A percentile compares a stretch with the other conserved stretches of the same genome.
phyloP scores from a whole-genome alignment of 1,140 invertebrate species.

The Penaeus vannamei region DNA sequence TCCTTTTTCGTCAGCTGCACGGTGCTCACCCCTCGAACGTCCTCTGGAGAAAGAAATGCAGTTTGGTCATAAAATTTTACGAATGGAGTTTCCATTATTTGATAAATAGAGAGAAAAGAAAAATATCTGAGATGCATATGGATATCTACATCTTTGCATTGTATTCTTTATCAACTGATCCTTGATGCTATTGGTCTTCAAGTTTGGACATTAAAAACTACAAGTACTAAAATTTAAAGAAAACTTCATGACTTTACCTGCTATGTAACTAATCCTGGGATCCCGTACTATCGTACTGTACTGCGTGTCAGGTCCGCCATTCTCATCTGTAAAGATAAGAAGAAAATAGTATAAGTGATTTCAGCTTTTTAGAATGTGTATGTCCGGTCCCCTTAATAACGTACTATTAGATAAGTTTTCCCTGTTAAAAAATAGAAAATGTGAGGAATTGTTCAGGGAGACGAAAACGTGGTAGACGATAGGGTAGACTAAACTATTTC shows the following conservation, averaged over 20 bases:
- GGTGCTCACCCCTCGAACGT: conserved; percentile 52
- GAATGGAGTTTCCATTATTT: too few species aligned
- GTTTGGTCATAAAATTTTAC: background rate
- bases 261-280: conserved; percentile 7
- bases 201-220: too few species aligned
- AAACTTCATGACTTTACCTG: background rate
- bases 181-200: background rate
- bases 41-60: conserved; percentile 19
- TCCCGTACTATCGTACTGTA: background rate
- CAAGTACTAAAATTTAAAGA: background rate
- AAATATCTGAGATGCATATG: background rate
- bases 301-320: conserved; percentile 19
- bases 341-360: background rate
- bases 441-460: too few species aligned
- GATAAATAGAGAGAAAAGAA: background rate
- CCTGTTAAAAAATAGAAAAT: background rate
- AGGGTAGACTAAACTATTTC: too few species aligned
- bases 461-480: too few species aligned
- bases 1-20: conserved; percentile 54
- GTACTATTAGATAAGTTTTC: background rate
- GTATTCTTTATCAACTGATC: background rate
- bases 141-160: background rate
- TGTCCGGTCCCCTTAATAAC: background rate
- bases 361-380: background rate
- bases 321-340: conserved; percentile 8